Percentiles rank a stretch among this genome's conserved stretches.
Evolutionary conservation across 2,113 vertebrate genomes (phyloP).

Genomic region (Crotophaga sulcirostris): DNA sequence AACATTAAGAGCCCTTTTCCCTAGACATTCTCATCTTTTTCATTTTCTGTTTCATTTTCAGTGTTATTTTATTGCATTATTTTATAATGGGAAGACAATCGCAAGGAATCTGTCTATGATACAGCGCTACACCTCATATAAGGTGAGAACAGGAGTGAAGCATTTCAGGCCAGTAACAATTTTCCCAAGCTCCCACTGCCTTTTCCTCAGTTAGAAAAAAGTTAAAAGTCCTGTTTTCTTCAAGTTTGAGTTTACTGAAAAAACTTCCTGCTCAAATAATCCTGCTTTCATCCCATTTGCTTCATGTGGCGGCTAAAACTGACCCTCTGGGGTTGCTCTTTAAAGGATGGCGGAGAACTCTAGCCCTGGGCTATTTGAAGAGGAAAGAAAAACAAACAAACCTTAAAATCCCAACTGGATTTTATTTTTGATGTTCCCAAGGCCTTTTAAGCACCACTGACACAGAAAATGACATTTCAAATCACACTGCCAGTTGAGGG

Average conservation of each 20-base stretch:
- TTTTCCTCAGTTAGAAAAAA: neutral
- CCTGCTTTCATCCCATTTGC: neutral
- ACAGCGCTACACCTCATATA: neutral
- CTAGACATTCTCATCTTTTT: neutral
- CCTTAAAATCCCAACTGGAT: neutral
- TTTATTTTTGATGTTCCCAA: neutral
- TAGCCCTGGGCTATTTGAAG: neutral
- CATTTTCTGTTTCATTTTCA: constrained; percentile 34
- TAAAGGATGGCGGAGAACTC: neutral
- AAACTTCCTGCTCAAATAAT: neutral
- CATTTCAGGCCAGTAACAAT: neutral
- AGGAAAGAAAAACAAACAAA: neutral
- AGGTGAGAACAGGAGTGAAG: neutral
- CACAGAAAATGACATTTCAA: neutral
- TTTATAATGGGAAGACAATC: constrained; percentile 13
- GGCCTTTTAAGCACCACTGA: neutral
- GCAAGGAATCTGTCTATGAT: neutral
- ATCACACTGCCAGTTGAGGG: neutral
- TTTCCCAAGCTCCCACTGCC: neutral
- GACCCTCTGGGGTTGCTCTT: neutral
- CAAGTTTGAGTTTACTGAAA: neutral
- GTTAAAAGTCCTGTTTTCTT: neutral
- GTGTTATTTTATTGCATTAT: constrained; percentile 37
- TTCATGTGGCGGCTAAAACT: neutral
- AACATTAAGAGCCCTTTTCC: neutral